A percentile compares a stretch with the other conserved stretches of the same genome.
These are phyloP conservation scores for Scaptomyza caliginosa DNA, from an alignment of 2,888 invertebrate genomes.

Conservation along the genomic window DNA sequence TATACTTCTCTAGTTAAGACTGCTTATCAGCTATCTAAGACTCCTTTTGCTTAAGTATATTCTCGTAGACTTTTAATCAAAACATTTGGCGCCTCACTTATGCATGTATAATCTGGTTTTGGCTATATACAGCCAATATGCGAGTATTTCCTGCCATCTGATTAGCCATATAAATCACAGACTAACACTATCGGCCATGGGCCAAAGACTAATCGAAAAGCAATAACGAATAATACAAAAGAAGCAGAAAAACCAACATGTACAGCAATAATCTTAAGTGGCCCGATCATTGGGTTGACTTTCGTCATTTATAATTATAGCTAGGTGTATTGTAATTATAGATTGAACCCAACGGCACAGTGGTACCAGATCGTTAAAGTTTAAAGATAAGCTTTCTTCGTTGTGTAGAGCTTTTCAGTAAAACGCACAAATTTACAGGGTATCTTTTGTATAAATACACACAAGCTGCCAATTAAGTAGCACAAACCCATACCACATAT, in stretches of 20 bases:
- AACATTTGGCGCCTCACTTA: constrained; percentile 37
- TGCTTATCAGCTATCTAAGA: background rate
- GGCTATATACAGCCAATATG: constrained; percentile 39
- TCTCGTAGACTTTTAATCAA: background rate
- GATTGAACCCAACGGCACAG: constrained; percentile 47
- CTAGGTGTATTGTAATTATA: constrained; percentile 66
- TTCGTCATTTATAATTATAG: constrained; percentile 79
- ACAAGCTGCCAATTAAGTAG: constrained; percentile 21
- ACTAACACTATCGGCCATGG: constrained; percentile 42
- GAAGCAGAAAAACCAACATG: no score
- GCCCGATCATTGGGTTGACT: constrained; percentile 48
- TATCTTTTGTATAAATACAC: background rate
- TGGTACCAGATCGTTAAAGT: constrained; percentile 16
- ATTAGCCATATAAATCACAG: constrained; percentile 64
- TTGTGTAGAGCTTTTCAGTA: no score
- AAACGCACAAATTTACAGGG: no score
- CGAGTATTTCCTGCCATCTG: constrained; percentile 36
- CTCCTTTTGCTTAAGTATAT: background rate
- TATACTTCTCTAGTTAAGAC: background rate
- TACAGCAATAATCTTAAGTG: constrained; percentile 50
- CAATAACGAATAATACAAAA: constrained; percentile 2
- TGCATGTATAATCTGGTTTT: constrained; percentile 29
- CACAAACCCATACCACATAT: constrained; percentile 33
- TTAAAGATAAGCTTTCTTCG: background rate
- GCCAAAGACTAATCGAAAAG: constrained; percentile 40